Evolutionary conservation across 2,888 invertebrate species (phyloP).

Genomic region (Tillus elongatus): DNA sequence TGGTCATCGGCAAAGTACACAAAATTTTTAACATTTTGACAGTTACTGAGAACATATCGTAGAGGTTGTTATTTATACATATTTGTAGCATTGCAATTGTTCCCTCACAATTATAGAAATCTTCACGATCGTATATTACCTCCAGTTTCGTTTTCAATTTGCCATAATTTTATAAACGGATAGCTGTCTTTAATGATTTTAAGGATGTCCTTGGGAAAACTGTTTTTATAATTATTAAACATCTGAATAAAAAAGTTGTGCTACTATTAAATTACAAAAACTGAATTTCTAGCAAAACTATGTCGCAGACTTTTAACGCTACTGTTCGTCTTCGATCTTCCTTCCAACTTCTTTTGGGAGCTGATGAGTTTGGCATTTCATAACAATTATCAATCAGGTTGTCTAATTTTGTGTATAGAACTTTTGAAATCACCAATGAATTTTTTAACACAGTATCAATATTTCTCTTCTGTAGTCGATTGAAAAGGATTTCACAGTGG

Average conservation of each 20-base stretch:
- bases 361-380: background rate
- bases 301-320: constrained; percentile 12
- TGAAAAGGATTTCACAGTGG: constrained; percentile 10
- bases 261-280: constrained; percentile 10
- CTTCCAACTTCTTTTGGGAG: constrained; percentile 7
- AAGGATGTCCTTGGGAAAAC: background rate
- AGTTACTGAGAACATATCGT: background rate
- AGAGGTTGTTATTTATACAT: constrained; percentile 9
- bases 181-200: too few species aligned
- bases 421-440: constrained; percentile 8
- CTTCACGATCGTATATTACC: constrained; percentile 6
- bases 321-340: constrained; percentile 8
- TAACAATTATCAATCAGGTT: background rate
- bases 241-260: constrained; percentile 6
- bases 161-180: constrained; percentile 1
- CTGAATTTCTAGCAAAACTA: constrained; percentile 8
- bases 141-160: constrained; percentile 1
- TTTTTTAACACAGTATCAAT: constrained; percentile 10
- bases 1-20: constrained; percentile 11
- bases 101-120: constrained; percentile 7
- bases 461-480: constrained; percentile 1
- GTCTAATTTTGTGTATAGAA: constrained; percentile 10
- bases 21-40: constrained; percentile 9
- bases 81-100: constrained; percentile 11
- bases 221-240: constrained; percentile 2